phyloP scores from a whole-genome alignment of 2,113 vertebrate genomes.

The Oreochromis aureus region DNA sequence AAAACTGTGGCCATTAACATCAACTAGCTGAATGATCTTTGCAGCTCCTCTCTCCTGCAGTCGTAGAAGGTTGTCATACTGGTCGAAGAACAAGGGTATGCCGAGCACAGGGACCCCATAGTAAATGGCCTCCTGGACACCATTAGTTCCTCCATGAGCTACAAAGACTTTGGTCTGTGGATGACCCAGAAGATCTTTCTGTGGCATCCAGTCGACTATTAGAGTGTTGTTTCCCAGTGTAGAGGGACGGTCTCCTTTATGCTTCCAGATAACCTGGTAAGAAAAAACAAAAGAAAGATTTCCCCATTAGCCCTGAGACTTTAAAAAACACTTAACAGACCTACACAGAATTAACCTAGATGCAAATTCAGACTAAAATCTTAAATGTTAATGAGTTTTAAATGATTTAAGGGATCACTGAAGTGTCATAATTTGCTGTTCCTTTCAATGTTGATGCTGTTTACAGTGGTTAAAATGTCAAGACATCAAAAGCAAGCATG shows the following conservation, averaged over 20 bases:
- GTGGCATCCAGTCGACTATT: conserved; percentile 67
- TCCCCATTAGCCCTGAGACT: not conserved
- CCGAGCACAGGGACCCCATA: conserved; percentile 64
- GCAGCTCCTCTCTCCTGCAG: conserved; percentile 55
- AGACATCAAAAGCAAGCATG: not conserved
- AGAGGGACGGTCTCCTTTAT: conserved; percentile 33
- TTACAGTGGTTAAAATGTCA: not conserved
- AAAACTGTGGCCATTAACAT: too few species aligned
- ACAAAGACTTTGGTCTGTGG: conserved; percentile 64
- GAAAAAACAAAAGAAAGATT: not conserved
- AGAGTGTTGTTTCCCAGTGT: not conserved
- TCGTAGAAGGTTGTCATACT: conserved; percentile 67
- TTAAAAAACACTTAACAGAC: not conserved
- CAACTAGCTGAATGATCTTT: conserved; percentile 43
- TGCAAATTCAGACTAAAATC: not conserved
- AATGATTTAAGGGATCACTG: not conserved
- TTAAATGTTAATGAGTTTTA: not conserved
- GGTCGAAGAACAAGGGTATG: conserved; percentile 69
- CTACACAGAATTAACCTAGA: not conserved
- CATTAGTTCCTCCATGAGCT: conserved; percentile 70
- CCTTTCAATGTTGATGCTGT: not conserved
- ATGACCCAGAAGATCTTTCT: conserved; percentile 69
- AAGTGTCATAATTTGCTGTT: not conserved
- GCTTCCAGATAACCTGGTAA: conserved; percentile 32
- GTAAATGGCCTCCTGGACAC: conserved; percentile 69